Evolutionary conservation across 2,888 invertebrate genomes (phyloP).

Genomic region (Andricus curvator): DNA sequence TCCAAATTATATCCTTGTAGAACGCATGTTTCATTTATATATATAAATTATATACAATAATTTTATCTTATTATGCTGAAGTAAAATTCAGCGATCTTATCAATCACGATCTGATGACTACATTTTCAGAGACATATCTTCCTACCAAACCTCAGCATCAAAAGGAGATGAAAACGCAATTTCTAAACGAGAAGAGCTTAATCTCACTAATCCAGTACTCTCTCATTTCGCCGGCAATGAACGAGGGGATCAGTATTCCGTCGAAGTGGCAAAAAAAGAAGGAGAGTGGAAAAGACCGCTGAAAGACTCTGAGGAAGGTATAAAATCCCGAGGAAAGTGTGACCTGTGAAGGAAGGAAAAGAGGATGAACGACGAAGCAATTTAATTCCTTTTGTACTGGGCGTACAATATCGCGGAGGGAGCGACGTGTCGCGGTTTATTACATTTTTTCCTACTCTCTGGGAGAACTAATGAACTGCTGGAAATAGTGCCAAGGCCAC

Average conservation of each 20-base stretch:
- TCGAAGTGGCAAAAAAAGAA: not conserved
- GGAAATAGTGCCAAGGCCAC: slow-evolving; percentile 70
- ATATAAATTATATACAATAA: too few species aligned
- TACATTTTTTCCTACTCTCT: slow-evolving; percentile 67
- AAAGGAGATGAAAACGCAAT: slow-evolving; percentile 15
- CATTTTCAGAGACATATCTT: not conserved
- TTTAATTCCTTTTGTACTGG: slow-evolving; percentile 66
- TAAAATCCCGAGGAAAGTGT: slow-evolving; percentile 13
- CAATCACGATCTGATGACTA: not conserved
- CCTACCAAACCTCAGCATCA: not conserved
- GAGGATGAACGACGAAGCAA: slow-evolving; percentile 57
- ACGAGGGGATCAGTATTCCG: slow-evolving; percentile 14
- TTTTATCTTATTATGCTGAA: not conserved
- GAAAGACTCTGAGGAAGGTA: not conserved
- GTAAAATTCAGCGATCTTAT: not conserved
- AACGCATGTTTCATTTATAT: too few species aligned
- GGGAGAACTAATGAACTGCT: slow-evolving; percentile 67
- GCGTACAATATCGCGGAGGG: slow-evolving; percentile 61
- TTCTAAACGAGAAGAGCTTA: slow-evolving; percentile 20
- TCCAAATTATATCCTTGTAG: too few species aligned
- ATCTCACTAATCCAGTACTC: slow-evolving; percentile 25
- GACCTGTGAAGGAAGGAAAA: slow-evolving; percentile 27
- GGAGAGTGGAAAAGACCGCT: too few species aligned
- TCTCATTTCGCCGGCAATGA: slow-evolving; percentile 15
- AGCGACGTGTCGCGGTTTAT: slow-evolving; percentile 70